Evolutionary conservation across 2,797 vertebrate species (phyloP), one percentile per base, ranked within the genome.

Genomic region (Mus caroli): DNA sequence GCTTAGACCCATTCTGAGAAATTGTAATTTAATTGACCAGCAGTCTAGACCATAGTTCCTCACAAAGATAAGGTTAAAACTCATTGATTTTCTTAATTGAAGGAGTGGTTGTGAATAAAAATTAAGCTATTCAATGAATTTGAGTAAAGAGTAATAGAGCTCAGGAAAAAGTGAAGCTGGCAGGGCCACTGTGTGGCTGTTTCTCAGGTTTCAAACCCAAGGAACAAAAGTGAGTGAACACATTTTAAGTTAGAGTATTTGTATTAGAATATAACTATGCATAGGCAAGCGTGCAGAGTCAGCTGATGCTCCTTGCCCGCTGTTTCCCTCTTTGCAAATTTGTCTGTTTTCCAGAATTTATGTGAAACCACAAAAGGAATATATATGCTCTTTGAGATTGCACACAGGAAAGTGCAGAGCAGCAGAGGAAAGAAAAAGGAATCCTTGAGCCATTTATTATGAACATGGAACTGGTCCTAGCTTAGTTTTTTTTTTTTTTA

Each of bases 21-120:
- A 96, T 94, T 87, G 58, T 95, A 92, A 96, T 96, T 94, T 94
- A 95, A 92, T 94, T 96, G 88, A 87, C 64, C 83, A 80, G 50
- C 88, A 82, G 37, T 86, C 56, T 88, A 88, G 77, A 90, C 69
- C 50, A 77, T 46, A 96, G 75, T 80, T 88, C 54, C 13, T 96
- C 54, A 94, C 75, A 94, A 90, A 94, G 75, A 91, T 94, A 95
- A 95, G 84, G 71, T 96, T 97, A 95, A 96, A 92, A 95, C 37
- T 54, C 82, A 94, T 92, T 93, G 90, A 92, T 96, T 93, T 97
- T 94, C 85, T 92, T 90, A 96, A 94, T 82, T 96, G 88, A 97
- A 97, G 43, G 40, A 91, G 34, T 84, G 7, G 31, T 88, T 80
- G 84, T 96, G 96, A 97, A 96, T 96, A 88, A 95, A 96, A 97